Evolutionary conservation across 2,888 invertebrate genomes (phyloP), one percentile per base, ranked within the genome.

Genomic region (Danaus chrysippus): DNA sequence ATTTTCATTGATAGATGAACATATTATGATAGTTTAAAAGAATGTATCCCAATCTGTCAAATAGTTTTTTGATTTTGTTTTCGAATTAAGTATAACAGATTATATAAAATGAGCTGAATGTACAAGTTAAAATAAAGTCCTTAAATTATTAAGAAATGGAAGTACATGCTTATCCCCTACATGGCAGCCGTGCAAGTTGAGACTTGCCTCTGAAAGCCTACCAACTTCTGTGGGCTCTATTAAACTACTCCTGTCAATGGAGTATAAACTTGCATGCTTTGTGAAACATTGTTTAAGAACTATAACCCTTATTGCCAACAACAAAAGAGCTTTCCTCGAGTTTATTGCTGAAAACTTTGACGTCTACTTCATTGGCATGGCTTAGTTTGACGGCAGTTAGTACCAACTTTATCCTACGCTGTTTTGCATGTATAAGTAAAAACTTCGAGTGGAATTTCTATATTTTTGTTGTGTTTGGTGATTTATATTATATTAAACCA

Each of bases 131-230:
- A 34, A 34, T 34, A 34, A 34, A 34, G 2, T 34, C 3, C 23
- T 34, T 34, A 6, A 34, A 34, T 34, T 34, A n/a, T 55, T 55
- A 60, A n/a, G 12, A 55, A 19, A 34, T 44, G 58, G 58, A 46
- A 54, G 17, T 64, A 67, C 56, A 63, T 63, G 54, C 60, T 58
- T 60, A 61, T 64, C 57, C 62, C 58, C 58, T 62, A 62, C 56
- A 58, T 58, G 41, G 34, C 13, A 64, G 64, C 49, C 17, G 55
- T 41, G 34, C 42, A 53, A 63, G 56, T 62, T 61, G 55, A 55
- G 61, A 62, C 62, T 63, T 59, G 64, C 56, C 61, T 57, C 70
- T 68, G 67, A 66, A 63, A 62, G 64, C 46, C 19, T 53, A 54
- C 44, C 54, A 57, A 49, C n/a, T n/a, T 60, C 56, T 61, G 59